These are phyloP conservation scores for Chesias legatella DNA, from an alignment of 2,888 invertebrate species.

Conservation along the genomic window DNA sequence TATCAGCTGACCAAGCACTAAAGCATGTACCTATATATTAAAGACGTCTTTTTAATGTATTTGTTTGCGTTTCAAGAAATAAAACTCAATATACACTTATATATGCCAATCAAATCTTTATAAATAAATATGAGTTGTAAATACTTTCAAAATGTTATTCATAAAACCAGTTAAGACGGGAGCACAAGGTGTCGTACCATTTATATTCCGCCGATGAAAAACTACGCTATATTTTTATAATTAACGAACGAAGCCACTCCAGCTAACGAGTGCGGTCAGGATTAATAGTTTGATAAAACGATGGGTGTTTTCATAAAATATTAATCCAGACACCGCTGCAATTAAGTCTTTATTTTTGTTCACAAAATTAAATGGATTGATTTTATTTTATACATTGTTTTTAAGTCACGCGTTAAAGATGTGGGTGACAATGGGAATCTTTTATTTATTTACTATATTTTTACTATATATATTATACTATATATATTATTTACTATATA, in stretches of 20 bases:
- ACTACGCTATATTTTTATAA: slow-evolving; percentile 20
- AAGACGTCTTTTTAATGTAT: too few relatives aligned
- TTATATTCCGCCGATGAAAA: slow-evolving; percentile 11
- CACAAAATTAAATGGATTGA: slow-evolving; percentile 3
- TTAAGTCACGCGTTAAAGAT: slow-evolving; percentile 3
- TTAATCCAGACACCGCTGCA: slow-evolving; percentile 11
- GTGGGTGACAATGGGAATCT: too few relatives aligned
- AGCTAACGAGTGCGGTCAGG: slow-evolving; percentile 22
- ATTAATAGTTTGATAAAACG: slow-evolving; percentile 25
- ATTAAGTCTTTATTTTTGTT: slow-evolving; percentile 11
- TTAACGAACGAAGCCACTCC: slow-evolving; percentile 19
- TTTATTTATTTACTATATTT: too few relatives aligned
- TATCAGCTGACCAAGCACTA: too few relatives aligned
- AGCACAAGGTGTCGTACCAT: slow-evolving; percentile 2
- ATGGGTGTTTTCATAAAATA: slow-evolving; percentile 20
- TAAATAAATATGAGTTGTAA: too few relatives aligned
- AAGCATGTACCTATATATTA: too few relatives aligned
- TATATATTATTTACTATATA: too few relatives aligned
- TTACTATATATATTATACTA: too few relatives aligned
- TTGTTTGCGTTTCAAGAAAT: too few relatives aligned
- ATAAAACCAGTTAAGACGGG: slow-evolving; percentile 7
- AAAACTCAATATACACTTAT: too few relatives aligned
- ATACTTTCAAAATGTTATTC: slow-evolving; percentile 1
- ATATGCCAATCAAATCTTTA: too few relatives aligned
- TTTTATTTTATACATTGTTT: slow-evolving; percentile 7